Base-by-base conservation (phyloP, 2,113 vertebrate species). In the Tichodroma muraria region DNA sequence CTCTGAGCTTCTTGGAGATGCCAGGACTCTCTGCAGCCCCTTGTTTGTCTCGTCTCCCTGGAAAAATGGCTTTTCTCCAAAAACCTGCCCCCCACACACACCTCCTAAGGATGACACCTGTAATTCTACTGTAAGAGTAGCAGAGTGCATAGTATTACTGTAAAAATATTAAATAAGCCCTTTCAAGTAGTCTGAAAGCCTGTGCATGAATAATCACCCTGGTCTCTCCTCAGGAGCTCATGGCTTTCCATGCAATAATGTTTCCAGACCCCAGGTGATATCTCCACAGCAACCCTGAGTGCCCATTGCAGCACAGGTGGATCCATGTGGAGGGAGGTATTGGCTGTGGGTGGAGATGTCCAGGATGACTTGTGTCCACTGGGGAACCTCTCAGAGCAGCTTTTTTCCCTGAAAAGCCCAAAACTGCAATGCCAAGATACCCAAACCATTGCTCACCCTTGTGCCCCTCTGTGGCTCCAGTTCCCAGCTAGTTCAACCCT, bases 121-220 rank as follows among this genome's bases (percentile, higher is more conserved):
- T 95, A 95, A 77, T 97, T 91, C 93, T 95, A 27, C 85, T 63
- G 63, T 80, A 77, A 73, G 50, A 91, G 91, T 93, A 95, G 96
- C 81, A 94, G 94, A 96, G 93, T 91, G 91, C 91, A 91, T 13
- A 93, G 88, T 93, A 83, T 95, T 96, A 80, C 95, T 95, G 85
- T 91, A 85, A 94, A 95, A 94, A 90, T 95, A 92, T 78, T 91
- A 73, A 93, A 57, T 73, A 88, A 33, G 33, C 33, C 79, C 27
- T 89, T 81, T 94, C 25, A 93, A 93, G 64, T 35, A 88, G 37
- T 85, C 60, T 91, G 87, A 63, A 66, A 81, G 45, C 11, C 77
- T 57, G 28, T 65, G 38, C n/a, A 24, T 78, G 72, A 75, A 44
- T 83, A 50, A 75, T 53, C 53, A 60, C 20, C 44, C 47, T 5